Percentiles rank a stretch among this genome's conserved stretches.
These are phyloP conservation scores for Gallinago undulata DNA, from an alignment of 2,113 vertebrate species.

Conservation along the genomic window DNA sequence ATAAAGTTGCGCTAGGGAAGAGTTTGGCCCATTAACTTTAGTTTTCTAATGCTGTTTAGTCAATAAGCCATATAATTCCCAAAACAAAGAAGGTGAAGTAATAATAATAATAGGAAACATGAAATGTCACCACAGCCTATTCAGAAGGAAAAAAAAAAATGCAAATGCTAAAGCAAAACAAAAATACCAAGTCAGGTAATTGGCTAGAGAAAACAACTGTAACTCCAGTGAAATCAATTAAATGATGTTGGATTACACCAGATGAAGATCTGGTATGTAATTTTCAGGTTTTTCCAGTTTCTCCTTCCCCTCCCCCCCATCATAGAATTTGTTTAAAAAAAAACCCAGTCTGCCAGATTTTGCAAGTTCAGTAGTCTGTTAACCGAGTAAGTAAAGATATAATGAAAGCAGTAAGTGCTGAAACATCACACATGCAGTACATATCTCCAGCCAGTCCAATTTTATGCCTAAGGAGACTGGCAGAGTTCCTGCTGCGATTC, in stretches of 20 bases:
- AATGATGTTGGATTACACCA: background rate
- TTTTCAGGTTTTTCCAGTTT: background rate
- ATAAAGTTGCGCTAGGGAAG: background rate
- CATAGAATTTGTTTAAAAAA: background rate
- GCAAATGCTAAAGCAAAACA: background rate
- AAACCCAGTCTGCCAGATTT: background rate
- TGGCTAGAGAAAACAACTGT: background rate
- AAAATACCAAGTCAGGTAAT: background rate
- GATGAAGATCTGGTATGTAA: background rate
- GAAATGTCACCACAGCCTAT: background rate
- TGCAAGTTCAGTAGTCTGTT: constrained; percentile 48
- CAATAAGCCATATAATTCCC: constrained; percentile 36
- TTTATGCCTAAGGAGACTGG: constrained; percentile 63
- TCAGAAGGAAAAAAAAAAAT: background rate
- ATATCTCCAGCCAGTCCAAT: constrained; percentile 48
- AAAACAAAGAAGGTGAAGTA: background rate
- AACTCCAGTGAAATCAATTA: background rate
- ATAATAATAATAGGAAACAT: background rate
- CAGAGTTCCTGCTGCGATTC: constrained; percentile 47
- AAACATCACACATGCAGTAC: constrained; percentile 30
- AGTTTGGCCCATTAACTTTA: constrained; percentile 33
- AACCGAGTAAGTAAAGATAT: constrained; percentile 37
- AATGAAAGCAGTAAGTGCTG: constrained; percentile 47
- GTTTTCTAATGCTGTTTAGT: constrained; percentile 39
- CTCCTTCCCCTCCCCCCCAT: background rate